These are phyloP conservation scores for Xestia rhomboidea DNA, from an alignment of 2,888 invertebrate species.

Conservation along the genomic window DNA sequence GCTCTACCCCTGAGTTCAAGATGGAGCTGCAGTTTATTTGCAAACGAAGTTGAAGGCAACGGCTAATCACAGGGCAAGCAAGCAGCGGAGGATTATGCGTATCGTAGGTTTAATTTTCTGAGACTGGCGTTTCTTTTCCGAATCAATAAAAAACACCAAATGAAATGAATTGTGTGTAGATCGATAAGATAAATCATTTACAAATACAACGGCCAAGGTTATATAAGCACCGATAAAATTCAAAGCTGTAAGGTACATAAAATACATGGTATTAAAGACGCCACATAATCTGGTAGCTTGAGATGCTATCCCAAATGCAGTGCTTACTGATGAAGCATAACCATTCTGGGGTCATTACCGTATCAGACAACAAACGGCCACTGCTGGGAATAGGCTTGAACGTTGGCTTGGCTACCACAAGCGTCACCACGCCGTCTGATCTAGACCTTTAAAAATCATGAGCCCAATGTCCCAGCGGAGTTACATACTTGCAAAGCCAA, in stretches of 20 bases:
- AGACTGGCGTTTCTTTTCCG: neutral
- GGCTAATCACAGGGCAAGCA: neutral
- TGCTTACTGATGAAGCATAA: neutral
- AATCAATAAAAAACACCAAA: neutral
- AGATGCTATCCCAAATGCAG: neutral
- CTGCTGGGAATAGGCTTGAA: neutral
- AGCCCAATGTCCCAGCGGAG: neutral
- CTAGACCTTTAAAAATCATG: neutral
- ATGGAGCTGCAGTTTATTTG: neutral
- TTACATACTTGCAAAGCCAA: neutral
- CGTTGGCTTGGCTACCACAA: neutral
- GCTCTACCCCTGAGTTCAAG: neutral
- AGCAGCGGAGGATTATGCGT: neutral
- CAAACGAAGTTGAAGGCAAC: neutral
- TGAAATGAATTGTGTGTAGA: neutral
- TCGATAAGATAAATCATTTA: constrained; percentile 36
- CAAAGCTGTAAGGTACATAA: neutral
- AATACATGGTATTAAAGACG: neutral
- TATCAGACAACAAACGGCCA: neutral
- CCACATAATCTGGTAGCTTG: neutral
- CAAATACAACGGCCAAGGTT: constrained; percentile 5
- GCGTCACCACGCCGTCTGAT: neutral
- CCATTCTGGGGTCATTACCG: neutral
- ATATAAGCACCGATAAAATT: constrained; percentile 5
- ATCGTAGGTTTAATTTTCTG: neutral